Base-by-base conservation (phyloP, 2,113 vertebrate genomes). In the Microtus ochrogaster region DNA sequence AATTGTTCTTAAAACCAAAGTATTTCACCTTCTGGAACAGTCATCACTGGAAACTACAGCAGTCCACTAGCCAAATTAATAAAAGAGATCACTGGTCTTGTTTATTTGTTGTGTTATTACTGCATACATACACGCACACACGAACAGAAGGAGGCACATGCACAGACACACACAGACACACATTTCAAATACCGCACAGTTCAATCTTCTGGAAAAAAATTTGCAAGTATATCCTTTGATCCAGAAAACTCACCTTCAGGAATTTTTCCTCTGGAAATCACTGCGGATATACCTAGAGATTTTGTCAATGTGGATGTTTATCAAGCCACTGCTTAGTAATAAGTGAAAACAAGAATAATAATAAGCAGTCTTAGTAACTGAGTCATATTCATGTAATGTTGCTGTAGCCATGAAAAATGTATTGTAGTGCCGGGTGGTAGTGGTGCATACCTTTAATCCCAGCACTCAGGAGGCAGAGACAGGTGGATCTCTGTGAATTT, bases 201-300 rank as follows among this genome's bases (percentile, higher is more conserved):
- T 70, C 47, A 86, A 73, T 3, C 2, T 47, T 86, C 82, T 65
- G 55, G 26, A 10, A 13, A 1, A 88, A 90, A 58, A 24, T 44
- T 30, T 91, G 28, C 49, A 91, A 89, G 83, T 86, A 82, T 89
- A 86, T 13, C 72, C 16, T 92, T 90, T 90, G 81, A 89, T 90
- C n/a, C 36, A 92, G 70, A 93, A 95, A 90, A 88, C 14, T 21
- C 14, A 66, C 79, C 79, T 92, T 44, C 36, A 90, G 26, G 16
- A 61, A 47, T 84, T 89, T 92, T 93, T 85, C 44, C 49, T 90
- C 28, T 13, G n/a, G 89, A 90, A 93, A 90, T 66, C 5, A 84
- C 10, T 41, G 17, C 90, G 2, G n/a, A n/a, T 72, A 65, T 4
- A 1, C 49, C 7, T 49, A 26, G 77, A 88, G 11, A 81, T 39